Percentiles rank a stretch among this genome's conserved stretches.
These are phyloP conservation scores for Elysia chlorotica DNA, from an alignment of 1,140 invertebrate genomes.

Conservation along the genomic window DNA sequence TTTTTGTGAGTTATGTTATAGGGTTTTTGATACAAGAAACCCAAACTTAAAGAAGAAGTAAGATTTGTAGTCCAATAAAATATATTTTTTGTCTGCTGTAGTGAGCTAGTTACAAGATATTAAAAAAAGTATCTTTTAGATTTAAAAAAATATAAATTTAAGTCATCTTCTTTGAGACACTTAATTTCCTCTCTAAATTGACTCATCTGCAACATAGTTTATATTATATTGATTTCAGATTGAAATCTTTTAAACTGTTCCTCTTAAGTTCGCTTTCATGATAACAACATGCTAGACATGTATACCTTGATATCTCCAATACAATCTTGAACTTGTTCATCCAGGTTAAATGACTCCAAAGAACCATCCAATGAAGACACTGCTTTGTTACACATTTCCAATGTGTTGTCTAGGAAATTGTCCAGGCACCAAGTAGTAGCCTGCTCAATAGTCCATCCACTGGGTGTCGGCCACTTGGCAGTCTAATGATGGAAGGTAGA, in stretches of 20 bases:
- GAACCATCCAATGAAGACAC: not conserved
- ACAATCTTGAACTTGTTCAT: not conserved
- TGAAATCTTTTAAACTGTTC: no score
- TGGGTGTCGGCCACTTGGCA: not conserved
- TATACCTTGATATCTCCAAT: constrained; percentile 6
- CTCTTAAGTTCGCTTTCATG: no score
- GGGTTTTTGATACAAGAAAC: no score
- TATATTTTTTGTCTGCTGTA: not conserved
- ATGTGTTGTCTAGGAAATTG: not conserved
- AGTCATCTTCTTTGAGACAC: no score
- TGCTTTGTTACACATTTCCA: constrained; percentile 5
- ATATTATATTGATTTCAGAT: no score
- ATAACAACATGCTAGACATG: not conserved
- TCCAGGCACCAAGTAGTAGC: not conserved
- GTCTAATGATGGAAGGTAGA: not conserved
- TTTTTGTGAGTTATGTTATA: no score
- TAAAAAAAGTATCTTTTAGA: not conserved
- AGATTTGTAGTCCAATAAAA: no score
- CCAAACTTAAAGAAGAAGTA: no score
- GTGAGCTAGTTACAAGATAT: not conserved
- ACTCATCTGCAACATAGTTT: not conserved
- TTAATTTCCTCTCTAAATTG: no score
- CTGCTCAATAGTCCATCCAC: not conserved
- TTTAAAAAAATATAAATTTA: not conserved
- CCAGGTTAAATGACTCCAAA: not conserved